These are phyloP conservation scores for Torymus auratus DNA, from an alignment of 2,888 invertebrate genomes.

Conservation along the genomic window DNA sequence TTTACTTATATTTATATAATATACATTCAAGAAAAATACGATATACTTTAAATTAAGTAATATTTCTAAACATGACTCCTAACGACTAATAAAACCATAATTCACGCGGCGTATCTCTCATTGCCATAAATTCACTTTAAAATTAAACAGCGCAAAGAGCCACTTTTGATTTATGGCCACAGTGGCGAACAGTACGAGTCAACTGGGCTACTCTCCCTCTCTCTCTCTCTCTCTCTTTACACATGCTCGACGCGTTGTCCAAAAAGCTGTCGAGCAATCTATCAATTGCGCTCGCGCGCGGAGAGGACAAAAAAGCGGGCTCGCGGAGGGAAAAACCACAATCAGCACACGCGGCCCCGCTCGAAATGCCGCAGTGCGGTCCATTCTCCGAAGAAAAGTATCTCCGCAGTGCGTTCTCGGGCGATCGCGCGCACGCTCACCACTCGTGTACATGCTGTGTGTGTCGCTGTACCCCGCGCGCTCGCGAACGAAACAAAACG, in stretches of 20 bases:
- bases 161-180: neutral
- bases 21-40: no score
- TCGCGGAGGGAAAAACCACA: conserved; percentile 6
- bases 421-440: conserved; percentile 25
- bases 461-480: neutral
- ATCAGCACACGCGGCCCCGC: conserved; percentile 26
- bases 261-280: conserved; percentile 48
- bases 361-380: conserved; percentile 57
- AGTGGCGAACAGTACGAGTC: neutral
- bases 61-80: no score
- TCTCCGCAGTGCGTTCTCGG: conserved; percentile 58
- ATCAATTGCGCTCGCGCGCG: conserved; percentile 13
- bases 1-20: no score
- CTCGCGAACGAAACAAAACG: conserved; percentile 32
- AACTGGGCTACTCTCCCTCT: neutral
- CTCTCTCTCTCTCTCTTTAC: neutral
- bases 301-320: no score
- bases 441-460: neutral
- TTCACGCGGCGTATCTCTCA: neutral
- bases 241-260: conserved; percentile 17
- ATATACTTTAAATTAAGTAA: no score
- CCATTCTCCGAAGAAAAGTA: conserved; percentile 57
- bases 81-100: neutral
- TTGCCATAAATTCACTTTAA: neutral
- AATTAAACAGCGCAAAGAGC: neutral